These are phyloP conservation scores for Poeciliopsis paucimaculata DNA, from an alignment of 2,797 vertebrate species.

Conservation along the genomic window DNA sequence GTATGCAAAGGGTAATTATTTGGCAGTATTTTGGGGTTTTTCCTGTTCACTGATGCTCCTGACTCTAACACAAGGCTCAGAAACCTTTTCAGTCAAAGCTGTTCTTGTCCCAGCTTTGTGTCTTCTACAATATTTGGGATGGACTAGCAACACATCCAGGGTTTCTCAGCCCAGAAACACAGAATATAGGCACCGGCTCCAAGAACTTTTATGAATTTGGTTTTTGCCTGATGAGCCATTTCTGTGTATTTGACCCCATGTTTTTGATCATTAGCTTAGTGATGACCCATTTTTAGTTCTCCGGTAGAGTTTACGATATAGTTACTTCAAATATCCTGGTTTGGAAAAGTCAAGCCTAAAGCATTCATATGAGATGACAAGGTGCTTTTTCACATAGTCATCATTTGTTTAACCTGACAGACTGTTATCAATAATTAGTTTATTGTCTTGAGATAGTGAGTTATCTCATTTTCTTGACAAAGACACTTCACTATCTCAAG, in stretches of 20 bases:
- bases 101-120: neutral
- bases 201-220: no score
- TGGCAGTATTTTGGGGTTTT: neutral
- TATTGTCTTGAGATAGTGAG: neutral
- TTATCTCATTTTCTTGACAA: neutral
- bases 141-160: neutral
- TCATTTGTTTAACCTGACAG: neutral
- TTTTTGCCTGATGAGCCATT: neutral
- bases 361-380: neutral
- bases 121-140: neutral
- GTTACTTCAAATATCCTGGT: neutral
- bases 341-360: neutral
- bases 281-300: neutral
- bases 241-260: neutral
- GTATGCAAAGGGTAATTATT: neutral
- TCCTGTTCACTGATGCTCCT: neutral
- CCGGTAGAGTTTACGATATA: neutral
- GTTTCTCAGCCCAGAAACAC: neutral
- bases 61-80: neutral
- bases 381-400: neutral
- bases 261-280: neutral
- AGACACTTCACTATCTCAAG: neutral
- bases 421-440: neutral
- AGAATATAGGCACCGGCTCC: neutral
- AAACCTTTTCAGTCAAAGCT: neutral